A percentile compares a stretch with the other conserved stretches of the same genome.
These are phyloP conservation scores for Forbesichthys agassizii DNA, from an alignment of 2,113 vertebrate species.

Conservation along the genomic window DNA sequence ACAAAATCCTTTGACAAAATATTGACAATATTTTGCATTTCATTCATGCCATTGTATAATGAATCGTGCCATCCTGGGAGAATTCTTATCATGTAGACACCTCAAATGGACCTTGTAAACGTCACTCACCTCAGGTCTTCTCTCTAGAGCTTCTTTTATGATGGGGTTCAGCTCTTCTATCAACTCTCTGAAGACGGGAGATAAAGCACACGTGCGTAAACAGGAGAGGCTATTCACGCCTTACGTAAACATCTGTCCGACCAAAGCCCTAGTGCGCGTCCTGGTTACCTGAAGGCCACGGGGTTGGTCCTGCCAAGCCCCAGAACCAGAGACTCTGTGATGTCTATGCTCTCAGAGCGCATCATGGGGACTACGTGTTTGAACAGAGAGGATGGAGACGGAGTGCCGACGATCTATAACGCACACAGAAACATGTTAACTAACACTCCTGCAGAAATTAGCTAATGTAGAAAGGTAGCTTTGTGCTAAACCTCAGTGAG, in stretches of 20 bases:
- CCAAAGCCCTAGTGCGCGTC: no score
- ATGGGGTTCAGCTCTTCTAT: constrained; percentile 98
- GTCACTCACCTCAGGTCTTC: constrained; percentile 94
- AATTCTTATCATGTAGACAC: not conserved
- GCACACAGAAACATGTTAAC: constrained; percentile 25
- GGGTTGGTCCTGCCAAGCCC: constrained; percentile 99
- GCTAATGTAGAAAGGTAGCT: not conserved
- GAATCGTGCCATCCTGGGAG: no score
- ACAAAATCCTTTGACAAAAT: not conserved
- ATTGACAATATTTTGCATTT: no score
- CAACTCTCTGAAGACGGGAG: constrained; percentile 82
- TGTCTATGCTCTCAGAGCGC: constrained; percentile 99
- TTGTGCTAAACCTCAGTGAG: no score
- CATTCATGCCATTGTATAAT: no score
- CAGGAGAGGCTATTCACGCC: not conserved
- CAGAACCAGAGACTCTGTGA: constrained; percentile 97
- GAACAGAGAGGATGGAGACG: constrained; percentile 95
- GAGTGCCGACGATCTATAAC: constrained; percentile 90
- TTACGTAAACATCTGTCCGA: not conserved
- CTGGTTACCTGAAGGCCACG: constrained; percentile 89
- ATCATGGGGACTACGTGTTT: constrained; percentile 99
- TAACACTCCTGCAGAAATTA: not conserved
- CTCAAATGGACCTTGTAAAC: not conserved
- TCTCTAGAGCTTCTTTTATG: constrained; percentile 99
- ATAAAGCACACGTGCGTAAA: not conserved